Conservation (phyloP, 2,888 invertebrate genomes). For the Abrostola triplasia region DNA sequence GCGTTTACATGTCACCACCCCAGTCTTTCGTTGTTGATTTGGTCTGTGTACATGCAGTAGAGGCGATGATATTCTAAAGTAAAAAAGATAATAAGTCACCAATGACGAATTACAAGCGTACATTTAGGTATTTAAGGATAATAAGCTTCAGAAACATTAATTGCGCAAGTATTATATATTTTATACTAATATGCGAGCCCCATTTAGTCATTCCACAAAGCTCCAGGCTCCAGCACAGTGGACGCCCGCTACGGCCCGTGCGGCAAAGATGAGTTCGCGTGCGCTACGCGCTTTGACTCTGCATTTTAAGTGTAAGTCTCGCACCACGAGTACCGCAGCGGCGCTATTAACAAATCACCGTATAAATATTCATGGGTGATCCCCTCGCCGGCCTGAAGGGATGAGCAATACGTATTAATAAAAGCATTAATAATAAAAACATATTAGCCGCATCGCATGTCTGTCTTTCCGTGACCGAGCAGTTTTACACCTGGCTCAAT, state of each 20-base stretch:
- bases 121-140: no score
- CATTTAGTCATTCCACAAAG: no score
- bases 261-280: constrained; percentile 1
- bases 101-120: no score
- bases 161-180: no score
- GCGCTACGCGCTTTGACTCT: constrained; percentile 4
- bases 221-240: neutral
- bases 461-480: constrained; percentile 86
- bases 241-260: neutral
- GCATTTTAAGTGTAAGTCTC: constrained; percentile 28
- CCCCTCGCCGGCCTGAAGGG: constrained; percentile 71
- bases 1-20: neutral
- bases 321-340: constrained; percentile 41
- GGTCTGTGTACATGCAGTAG: no score
- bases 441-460: constrained; percentile 88
- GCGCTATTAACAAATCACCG: constrained; percentile 82
- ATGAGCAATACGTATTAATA: constrained; percentile 75
- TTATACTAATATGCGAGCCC: no score
- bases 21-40: neutral
- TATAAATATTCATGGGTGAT: constrained; percentile 84
- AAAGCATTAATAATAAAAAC: constrained; percentile 85
- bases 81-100: no score
- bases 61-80: no score
- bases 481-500: constrained; percentile 86
- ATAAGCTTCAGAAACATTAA: no score